Base-by-base conservation (phyloP, 2,888 invertebrate species). In the Heliconius charithonia region DNA sequence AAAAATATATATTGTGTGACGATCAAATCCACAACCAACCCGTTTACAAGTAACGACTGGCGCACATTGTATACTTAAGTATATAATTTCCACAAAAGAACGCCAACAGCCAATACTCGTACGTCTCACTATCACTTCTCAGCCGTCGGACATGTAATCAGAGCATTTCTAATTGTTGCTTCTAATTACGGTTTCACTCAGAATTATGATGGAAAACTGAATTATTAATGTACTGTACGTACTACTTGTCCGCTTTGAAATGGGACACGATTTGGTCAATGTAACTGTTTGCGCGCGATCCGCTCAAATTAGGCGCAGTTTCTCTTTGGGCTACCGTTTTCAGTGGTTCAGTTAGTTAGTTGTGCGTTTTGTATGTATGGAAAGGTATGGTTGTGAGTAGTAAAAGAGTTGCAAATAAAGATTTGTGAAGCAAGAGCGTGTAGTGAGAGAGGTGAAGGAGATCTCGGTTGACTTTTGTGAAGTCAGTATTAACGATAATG, bases 111-210 rank as follows among this genome's bases (percentile, higher is more conserved):
- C 74, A 79, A 72, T 80, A 27, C 27, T 27, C 27, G 63, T 63
- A 71, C 69, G 77, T 76, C 59, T 65, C 79, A 80, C 79, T 81
- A 80, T 81, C 77, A 76, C 72, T 66, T 75, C 81, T 77, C 73
- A 78, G 79, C 80, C 81, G 81, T 79, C 77, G 79, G 79, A 78
- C 80, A 83, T 83, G 90, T 90, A 93, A 92, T 92, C 89, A 94
- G 94, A 95, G 89, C 94, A 92, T 84, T 85, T 88, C 93, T 94
- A 94, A 95, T 95, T 91, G 92, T 89, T 84, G 86, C 87, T 83
- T 86, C 88, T 94, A 95, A 94, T 95, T 94, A 90, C 90, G 89
- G 91, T 94, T 94, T 94, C 94, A 93, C 94, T 93, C 87, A 92
- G 92, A 93, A 93, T 93, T 93, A 93, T 92, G 92, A 94, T 89